These are phyloP conservation scores for Eremophila alpestris DNA, from an alignment of 2,797 vertebrate species.

Conservation along the genomic window DNA sequence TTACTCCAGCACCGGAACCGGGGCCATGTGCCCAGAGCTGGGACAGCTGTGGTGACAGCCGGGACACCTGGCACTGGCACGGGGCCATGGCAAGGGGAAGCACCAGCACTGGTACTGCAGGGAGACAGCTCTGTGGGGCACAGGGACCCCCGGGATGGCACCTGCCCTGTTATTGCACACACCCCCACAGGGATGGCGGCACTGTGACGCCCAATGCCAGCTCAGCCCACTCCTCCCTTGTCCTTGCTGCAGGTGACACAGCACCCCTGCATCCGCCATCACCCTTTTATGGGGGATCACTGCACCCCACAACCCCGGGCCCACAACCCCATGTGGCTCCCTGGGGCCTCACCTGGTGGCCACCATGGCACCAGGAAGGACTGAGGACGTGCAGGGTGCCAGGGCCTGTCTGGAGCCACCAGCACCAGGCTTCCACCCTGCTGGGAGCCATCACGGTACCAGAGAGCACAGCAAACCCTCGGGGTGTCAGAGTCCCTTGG, in stretches of 20 bases:
- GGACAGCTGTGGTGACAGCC: background rate
- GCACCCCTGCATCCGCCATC: background rate
- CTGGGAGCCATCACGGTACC: background rate
- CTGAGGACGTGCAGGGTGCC: background rate
- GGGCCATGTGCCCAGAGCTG: background rate
- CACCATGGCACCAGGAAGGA: accelerated
- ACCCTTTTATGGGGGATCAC: accelerated
- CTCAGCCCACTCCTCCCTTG: background rate
- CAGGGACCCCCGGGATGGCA: background rate
- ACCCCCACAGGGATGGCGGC: accelerated
- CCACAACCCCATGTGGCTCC: accelerated
- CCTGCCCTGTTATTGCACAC: accelerated
- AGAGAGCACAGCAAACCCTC: accelerated
- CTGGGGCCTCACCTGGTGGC: background rate
- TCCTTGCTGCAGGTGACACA: background rate
- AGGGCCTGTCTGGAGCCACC: background rate
- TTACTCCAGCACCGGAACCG: background rate
- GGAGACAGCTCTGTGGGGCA: background rate
- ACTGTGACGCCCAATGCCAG: accelerated
- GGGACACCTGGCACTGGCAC: background rate
- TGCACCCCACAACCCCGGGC: background rate
- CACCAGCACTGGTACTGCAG: accelerated
- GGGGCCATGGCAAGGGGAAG: accelerated
- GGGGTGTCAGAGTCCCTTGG: accelerated
- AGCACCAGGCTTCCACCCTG: background rate